Evolutionary conservation across 2,888 invertebrate genomes (phyloP).

Genomic region (Nebria salina): DNA sequence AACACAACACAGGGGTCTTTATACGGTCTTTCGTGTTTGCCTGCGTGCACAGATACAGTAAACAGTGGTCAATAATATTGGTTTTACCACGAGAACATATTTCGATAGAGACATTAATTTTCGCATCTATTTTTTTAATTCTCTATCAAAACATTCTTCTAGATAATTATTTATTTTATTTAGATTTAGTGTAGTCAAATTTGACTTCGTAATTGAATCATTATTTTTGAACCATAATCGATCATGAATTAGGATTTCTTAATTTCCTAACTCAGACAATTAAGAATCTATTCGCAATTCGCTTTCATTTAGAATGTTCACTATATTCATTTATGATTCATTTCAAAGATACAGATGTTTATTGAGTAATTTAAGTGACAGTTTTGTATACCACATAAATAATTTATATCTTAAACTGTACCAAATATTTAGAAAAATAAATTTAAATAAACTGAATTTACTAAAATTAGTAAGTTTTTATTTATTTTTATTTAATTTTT

Average conservation of each 20-base stretch:
- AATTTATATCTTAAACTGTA: neutral
- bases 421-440: neutral
- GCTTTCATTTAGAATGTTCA: neutral
- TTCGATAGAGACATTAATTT: slow-evolving; percentile 11
- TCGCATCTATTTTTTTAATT: no score
- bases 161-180: no score
- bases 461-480: no score
- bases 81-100: neutral
- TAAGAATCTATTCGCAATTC: neutral
- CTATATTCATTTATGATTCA: neutral
- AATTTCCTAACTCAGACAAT: neutral
- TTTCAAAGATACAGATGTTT: neutral
- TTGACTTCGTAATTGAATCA: neutral
- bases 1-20: neutral
- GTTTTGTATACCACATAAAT: neutral
- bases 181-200: no score
- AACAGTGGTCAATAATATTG: neutral
- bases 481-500: no score
- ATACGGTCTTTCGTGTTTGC: neutral
- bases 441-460: no score
- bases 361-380: neutral
- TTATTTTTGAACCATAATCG: neutral
- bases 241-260: neutral
- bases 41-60: neutral
- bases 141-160: no score